A percentile compares a stretch with the other conserved stretches of the same genome.
Conservation (phyloP, 2,113 vertebrate species). For the Muntiacus reevesi region DNA sequence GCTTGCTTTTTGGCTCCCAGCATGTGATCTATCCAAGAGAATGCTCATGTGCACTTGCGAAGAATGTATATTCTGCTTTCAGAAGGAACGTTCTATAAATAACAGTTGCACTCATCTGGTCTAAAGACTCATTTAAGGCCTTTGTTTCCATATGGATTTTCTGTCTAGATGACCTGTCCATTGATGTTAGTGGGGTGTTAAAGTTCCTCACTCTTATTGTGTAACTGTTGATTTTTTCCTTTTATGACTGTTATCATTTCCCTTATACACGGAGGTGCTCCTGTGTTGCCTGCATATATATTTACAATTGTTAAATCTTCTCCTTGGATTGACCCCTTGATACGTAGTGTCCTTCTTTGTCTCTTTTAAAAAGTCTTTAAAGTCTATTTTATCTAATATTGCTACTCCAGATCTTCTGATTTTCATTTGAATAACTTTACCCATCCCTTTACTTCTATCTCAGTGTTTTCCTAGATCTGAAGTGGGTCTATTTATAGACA, state of each 20-base stretch:
- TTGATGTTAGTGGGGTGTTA: background rate
- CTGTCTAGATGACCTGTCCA: background rate
- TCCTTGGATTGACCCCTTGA: background rate
- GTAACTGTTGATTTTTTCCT: background rate
- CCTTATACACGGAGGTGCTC: background rate
- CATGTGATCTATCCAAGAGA: background rate
- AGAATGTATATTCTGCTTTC: background rate
- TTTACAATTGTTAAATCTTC: background rate
- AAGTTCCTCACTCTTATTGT: background rate
- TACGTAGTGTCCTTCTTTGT: background rate
- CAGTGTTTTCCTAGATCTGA: background rate
- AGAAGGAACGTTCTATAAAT: background rate
- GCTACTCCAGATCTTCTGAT: background rate
- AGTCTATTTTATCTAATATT: background rate
- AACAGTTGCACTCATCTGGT: background rate
- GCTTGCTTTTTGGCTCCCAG: background rate
- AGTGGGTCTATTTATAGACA: background rate
- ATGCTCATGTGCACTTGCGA: background rate
- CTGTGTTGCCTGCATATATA: background rate
- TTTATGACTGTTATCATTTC: background rate
- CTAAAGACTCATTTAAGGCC: background rate
- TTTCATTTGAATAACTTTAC: background rate
- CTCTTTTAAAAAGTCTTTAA: background rate
- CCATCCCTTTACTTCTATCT: background rate
- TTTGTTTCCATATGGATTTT: background rate